Evolutionary conservation across 2,888 invertebrate species (phyloP), one percentile per base, ranked within the genome.

Genomic region (Heliconius cydno): DNA sequence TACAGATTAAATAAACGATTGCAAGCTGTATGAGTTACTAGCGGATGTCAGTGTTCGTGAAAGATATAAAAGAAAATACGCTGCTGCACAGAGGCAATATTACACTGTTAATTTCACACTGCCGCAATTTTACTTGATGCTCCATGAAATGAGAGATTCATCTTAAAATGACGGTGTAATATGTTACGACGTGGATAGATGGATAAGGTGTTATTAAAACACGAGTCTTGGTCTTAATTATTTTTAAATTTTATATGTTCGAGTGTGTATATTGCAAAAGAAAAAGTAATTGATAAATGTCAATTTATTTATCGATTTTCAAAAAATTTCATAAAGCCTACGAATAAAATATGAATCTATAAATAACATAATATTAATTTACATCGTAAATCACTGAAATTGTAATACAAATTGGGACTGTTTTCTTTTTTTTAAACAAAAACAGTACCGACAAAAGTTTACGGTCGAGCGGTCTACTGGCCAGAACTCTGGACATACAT

Each of bases 61-160:
- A 73, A 73, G 73, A 73, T 73, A 73, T 73, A 73, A 73, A 73
- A 73, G 73, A 73, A 73, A 73, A 73, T 60, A 73, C 73, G 34
- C 38, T 73, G 38, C 73, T 73, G 77, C 78, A 82, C 83, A 77
- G 83, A 88, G 82, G 85, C 83, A 65, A 28, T 81, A 71, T 79
- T 77, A 76, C 71, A 77, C 66, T 72, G 71, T 66, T 82, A 83
- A 83, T 83, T 82, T 83, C 79, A 81, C 81, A 76, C 66, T 80
- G 76, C 63, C 79, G 71, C 80, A 68, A 76, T 76, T 72, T 77
- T 76, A 76, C 79, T 83, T 82, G 82, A 84, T 82, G 84, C 78
- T 83, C 81, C 84, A 78, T 85, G 84, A 85, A 88, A 87, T 85
- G 81, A 82, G 83, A 82, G 60, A 76, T 70, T 68, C 80, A 67